phyloP scores from a whole-genome alignment of 1,140 invertebrate genomes.

The Ips nitidus region DNA sequence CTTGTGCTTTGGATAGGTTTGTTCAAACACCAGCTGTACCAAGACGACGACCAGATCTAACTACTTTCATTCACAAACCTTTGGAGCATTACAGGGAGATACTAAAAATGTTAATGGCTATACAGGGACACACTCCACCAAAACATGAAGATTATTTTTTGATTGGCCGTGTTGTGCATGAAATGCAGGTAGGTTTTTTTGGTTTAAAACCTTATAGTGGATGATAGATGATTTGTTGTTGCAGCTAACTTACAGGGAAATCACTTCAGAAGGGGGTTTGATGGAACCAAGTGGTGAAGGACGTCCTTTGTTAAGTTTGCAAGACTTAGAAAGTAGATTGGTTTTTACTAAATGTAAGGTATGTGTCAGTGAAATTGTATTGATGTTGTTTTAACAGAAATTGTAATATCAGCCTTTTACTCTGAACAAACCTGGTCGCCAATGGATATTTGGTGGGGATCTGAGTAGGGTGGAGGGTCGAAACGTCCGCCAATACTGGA shows the following conservation, averaged over 20 bases:
- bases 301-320: constrained; percentile 72
- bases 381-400: background rate
- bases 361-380: constrained; percentile 37
- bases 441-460: constrained; percentile 86
- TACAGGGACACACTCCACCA: constrained; percentile 52
- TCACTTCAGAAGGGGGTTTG: constrained; percentile 74
- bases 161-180: constrained; percentile 54
- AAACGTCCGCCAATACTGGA: constrained; percentile 80
- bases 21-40: constrained; percentile 77
- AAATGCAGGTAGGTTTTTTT: constrained; percentile 52
- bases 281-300: constrained; percentile 83
- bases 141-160: constrained; percentile 54
- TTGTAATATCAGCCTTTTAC: constrained; percentile 67
- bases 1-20: constrained; percentile 55
- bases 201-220: background rate
- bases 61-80: constrained; percentile 76
- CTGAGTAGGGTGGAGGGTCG: constrained; percentile 77
- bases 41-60: constrained; percentile 76
- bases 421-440: constrained; percentile 74
- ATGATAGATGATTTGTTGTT: constrained; percentile 15
- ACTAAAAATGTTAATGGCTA: constrained; percentile 57
- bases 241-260: constrained; percentile 71
- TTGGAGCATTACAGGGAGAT: constrained; percentile 73
- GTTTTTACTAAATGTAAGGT: constrained; percentile 85
- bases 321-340: constrained; percentile 78